Percentiles rank a stretch among this genome's conserved stretches.
Evolutionary conservation across 1,140 invertebrate species (phyloP).

Genomic region (Trichonephila clavipes): DNA sequence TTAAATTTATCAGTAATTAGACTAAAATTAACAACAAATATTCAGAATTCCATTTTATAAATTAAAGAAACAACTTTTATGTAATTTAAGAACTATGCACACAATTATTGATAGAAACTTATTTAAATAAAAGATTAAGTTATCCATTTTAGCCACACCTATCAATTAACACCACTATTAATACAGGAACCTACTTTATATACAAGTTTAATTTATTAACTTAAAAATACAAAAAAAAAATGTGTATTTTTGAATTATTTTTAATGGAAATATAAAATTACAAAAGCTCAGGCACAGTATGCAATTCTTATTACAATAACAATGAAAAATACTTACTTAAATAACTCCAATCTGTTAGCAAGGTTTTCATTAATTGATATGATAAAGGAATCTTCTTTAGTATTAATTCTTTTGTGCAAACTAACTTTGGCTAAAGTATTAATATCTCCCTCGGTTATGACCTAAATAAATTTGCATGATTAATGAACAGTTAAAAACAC

Average conservation of each 20-base stretch:
- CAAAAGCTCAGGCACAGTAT: not conserved
- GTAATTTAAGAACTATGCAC: too few species aligned
- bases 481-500: not conserved
- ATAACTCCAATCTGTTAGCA: slow-evolving; percentile 16
- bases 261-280: not conserved
- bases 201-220: too few species aligned
- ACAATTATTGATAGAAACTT: too few species aligned
- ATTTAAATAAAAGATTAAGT: too few species aligned
- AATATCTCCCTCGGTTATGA: not conserved
- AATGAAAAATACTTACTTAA: slow-evolving; percentile 16
- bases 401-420: slow-evolving; percentile 56
- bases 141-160: too few species aligned
- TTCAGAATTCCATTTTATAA: too few species aligned
- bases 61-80: too few species aligned
- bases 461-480: not conserved
- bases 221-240: too few species aligned
- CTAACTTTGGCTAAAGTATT: slow-evolving; percentile 42
- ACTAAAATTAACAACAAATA: too few species aligned
- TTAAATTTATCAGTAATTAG: too few species aligned
- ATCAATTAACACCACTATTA: too few species aligned
- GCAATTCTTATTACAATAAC: not conserved
- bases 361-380: slow-evolving; percentile 64
- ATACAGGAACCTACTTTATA: too few species aligned
- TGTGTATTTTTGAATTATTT: not conserved
- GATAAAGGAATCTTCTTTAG: slow-evolving; percentile 41